Evolutionary conservation across 92 coral and sea anemone genomes (phyloP), one percentile per base, ranked within the genome.

Genomic region (Palythoa caribaeorum): DNA sequence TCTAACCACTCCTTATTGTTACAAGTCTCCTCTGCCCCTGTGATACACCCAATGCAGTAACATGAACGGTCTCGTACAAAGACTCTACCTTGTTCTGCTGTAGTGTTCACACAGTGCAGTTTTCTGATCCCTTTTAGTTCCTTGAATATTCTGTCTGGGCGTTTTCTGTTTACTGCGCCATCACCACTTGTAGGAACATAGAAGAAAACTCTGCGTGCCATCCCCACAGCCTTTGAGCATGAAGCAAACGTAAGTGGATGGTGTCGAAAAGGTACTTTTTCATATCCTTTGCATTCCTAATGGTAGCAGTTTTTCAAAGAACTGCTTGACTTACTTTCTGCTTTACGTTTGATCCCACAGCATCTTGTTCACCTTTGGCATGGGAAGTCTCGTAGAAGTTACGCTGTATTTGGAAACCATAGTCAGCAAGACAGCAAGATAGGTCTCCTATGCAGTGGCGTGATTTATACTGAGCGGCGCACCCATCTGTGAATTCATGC

Each of bases 401-500:
- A 44, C 6, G 6, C 50, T 44, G 6, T 44, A 44, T 44, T 44
- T 44, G 50, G 50, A 44, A 44, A 3, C 50, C 50, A 44, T 44
- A 44, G 50, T 44, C 50, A 44, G 50, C 50, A 44, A 44, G 50
- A 44, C 5, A 44, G 50, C 50, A 44, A 44, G 50, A 44, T 44
- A 1, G 50, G 2, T 44, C 50, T 44, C 50, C 50, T 44, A 2
- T 44, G 50, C 50, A 44, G 50, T 44, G 50, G 50, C 50, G 65
- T 57, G 79, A 71, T 28, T 68, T 84, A 7, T 84, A 84, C 48
- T 73, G 88, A 16, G 80, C 81, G 50, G 81, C 72, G 19, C 88
- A 84, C 9, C 88, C 73, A 36, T 84, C 39, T 28, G 88, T 84
- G 44, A 84, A 84, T n/a, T 84, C 52, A 47, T 84, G 81, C 15